phyloP scores from a whole-genome alignment of 2,888 invertebrate genomes.

The Ypsolopha sequella region DNA sequence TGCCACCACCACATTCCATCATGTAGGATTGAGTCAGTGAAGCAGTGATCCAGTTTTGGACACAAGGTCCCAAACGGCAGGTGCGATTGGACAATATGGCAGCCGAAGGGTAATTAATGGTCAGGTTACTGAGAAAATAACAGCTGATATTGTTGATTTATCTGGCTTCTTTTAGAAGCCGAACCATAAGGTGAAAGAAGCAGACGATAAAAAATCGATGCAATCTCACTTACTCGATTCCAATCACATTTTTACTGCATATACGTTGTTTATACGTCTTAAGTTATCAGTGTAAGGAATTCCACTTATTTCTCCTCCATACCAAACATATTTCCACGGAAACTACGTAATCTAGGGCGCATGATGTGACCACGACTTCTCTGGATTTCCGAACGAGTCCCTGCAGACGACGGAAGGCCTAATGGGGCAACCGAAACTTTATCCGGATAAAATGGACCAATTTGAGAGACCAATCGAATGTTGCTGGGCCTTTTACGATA shows the following conservation, averaged over 20 bases:
- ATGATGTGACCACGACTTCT: slow-evolving; percentile 24
- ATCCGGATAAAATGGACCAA: slow-evolving; percentile 18
- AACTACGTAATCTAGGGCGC: slow-evolving; percentile 27
- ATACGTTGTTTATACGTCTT: too few species aligned
- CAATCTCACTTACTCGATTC: too few species aligned
- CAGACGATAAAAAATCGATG: too few species aligned
- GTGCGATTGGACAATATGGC: slow-evolving; percentile 4
- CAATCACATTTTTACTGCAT: too few species aligned
- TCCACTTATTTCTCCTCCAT: background rate
- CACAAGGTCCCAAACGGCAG: background rate
- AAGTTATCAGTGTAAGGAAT: too few species aligned
- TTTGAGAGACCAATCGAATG: slow-evolving; percentile 1
- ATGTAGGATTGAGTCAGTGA: background rate
- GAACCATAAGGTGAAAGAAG: too few species aligned
- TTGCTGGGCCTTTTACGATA: background rate
- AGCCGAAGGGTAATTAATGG: background rate
- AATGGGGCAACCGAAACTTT: slow-evolving; percentile 22
- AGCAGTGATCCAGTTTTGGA: background rate
- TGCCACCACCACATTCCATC: background rate
- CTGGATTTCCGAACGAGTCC: slow-evolving; percentile 44
- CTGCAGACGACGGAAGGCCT: slow-evolving; percentile 28
- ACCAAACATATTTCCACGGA: background rate
- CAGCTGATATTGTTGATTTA: background rate
- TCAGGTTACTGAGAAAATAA: background rate
- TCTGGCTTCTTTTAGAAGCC: too few species aligned